Evolutionary conservation across 2,113 vertebrate species (phyloP), one percentile per base, ranked within the genome.

Genomic region (Hirundichthys speculiger): DNA sequence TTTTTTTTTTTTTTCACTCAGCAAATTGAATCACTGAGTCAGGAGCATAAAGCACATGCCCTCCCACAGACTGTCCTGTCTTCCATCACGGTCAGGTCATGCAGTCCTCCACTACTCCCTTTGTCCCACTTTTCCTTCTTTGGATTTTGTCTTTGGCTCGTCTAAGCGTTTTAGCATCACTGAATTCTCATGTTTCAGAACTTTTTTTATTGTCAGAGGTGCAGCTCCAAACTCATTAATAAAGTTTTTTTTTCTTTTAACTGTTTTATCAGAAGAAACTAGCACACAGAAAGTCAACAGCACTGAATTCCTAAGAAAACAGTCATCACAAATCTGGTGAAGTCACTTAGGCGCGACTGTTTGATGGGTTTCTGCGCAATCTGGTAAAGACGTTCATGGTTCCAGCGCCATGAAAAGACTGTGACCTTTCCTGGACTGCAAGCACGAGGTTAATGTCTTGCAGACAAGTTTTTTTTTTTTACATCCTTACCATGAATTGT

Each of bases 171-270:
- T n/a, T n/a, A n/a, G 59, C 42, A 2, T 73, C 21, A 73, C 57
- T 52, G 40, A 27, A n/a, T 71, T 73, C 41, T 53, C 48, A 51
- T 48, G 52, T 66, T 54, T 78, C 22, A 58, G 22, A 66, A 5
- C n/a, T n/a, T 34, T 25, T 79, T 69, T 81, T 89, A 78, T 70
- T 85, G 66, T 50, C 43, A 50, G 54, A 39, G 71, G 51, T 64
- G 40, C 7, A 21, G 66, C 62, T 78, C 82, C 80, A 89, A 83
- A 42, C 45, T 60, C 54, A 68, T 62, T 64, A 46, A 67, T 51
- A 69, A n/a, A 18, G 76, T 61, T 75, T 34, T 58, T 75, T 49
- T 66, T 54, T 75, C 11, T 58, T 75, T 49, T 66, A 50, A 15
- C 46, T 64, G 24, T 15, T 68, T 75, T 45, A 73, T 34, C 42